Percentiles rank a stretch among this genome's conserved stretches.
phyloP scores from a whole-genome alignment of 2,888 invertebrate species.

The Epinotia demarniana region DNA sequence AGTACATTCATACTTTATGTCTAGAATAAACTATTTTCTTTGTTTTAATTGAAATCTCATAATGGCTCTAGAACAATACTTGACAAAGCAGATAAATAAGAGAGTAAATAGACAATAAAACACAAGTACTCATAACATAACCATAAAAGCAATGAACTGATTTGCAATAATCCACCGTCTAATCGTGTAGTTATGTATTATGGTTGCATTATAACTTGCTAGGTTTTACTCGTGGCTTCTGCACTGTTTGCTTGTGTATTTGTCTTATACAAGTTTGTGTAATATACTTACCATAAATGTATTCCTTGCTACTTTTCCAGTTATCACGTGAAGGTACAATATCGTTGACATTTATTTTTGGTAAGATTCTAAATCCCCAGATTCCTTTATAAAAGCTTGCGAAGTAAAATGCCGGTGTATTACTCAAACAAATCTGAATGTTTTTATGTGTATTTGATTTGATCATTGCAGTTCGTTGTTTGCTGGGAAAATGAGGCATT shows the following conservation, averaged over 20 bases:
- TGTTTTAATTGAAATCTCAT: too few species aligned
- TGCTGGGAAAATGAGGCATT: conserved; percentile 39
- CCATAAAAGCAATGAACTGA: not conserved
- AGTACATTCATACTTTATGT: too few species aligned
- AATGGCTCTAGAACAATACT: not conserved
- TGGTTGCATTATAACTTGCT: not conserved
- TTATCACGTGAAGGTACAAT: too few species aligned
- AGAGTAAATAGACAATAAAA: too few species aligned
- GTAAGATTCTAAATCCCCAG: not conserved
- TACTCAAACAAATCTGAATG: conserved; percentile 12
- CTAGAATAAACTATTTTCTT: too few species aligned
- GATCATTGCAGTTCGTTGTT: conserved; percentile 20
- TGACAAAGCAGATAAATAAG: not conserved
- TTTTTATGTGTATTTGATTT: conserved; percentile 28
- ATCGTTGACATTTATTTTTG: too few species aligned
- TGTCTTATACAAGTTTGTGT: not conserved
- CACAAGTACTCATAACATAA: not conserved
- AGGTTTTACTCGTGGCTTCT: not conserved
- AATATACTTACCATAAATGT: too few species aligned
- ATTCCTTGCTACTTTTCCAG: too few species aligned
- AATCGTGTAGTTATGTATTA: not conserved
- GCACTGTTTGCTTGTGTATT: not conserved
- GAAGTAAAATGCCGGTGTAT: not conserved
- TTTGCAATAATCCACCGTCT: not conserved
- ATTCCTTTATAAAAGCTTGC: not conserved